phyloP scores from a whole-genome alignment of 2,888 invertebrate species.

The Polyommatus iphigenia region DNA sequence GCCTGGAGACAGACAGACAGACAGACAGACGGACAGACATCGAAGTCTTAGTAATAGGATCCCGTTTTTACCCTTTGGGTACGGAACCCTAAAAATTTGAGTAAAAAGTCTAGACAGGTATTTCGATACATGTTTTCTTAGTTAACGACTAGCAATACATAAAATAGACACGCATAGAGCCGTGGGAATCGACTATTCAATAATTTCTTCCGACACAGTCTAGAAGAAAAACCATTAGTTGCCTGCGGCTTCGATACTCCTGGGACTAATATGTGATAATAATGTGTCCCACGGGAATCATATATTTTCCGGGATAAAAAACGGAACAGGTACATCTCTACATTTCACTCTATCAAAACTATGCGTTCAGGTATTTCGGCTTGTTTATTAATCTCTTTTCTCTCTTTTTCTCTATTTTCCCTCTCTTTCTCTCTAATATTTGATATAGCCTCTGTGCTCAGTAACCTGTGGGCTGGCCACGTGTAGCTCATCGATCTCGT shows the following conservation, averaged over 20 bases:
- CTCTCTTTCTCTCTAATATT: background rate
- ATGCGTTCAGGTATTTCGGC: background rate
- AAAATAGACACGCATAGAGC: background rate
- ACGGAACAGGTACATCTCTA: background rate
- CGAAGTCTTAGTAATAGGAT: too few species aligned
- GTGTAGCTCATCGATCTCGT: constrained; percentile 38
- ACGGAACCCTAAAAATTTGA: too few species aligned
- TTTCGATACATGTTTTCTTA: background rate
- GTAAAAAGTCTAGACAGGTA: background rate
- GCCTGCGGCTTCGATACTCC: background rate
- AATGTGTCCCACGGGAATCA: background rate
- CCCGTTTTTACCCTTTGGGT: too few species aligned
- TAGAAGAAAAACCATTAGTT: background rate
- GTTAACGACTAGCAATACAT: background rate
- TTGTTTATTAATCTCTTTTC: background rate
- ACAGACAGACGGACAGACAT: too few species aligned
- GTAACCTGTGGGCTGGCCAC: constrained; percentile 28
- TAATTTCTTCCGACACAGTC: background rate
- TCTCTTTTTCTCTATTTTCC: background rate
- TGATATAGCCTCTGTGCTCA: background rate
- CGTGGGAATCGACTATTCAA: background rate
- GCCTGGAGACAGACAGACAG: too few species aligned
- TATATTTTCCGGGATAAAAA: background rate
- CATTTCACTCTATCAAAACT: background rate
- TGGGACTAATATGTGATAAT: background rate